A percentile compares a stretch with the other conserved stretches of the same genome.
Conservation (phyloP, 2,888 invertebrate genomes). For the Deroplatys truncata region DNA sequence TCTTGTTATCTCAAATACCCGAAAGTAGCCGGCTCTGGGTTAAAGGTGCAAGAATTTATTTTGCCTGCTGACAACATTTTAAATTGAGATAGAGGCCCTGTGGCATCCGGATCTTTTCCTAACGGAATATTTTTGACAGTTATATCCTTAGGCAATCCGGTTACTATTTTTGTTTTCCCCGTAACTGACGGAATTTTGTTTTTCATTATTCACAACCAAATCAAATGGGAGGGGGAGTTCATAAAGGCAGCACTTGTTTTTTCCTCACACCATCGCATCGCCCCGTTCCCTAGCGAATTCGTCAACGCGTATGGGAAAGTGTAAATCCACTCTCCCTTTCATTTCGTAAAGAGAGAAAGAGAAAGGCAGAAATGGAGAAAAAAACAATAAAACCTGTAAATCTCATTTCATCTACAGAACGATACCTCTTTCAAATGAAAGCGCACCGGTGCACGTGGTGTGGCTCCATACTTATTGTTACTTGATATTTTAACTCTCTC, state of each 20-base stretch:
- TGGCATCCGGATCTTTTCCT: background rate
- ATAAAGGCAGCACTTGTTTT: background rate
- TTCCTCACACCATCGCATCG: background rate
- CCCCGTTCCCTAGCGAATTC: background rate
- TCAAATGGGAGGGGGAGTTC: background rate
- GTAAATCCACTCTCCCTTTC: background rate
- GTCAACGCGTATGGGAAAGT: background rate
- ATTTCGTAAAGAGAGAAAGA: background rate
- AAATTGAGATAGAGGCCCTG: background rate
- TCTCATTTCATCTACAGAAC: background rate
- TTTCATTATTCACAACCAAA: background rate
- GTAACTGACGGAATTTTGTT: background rate
- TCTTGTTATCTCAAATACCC: no score
- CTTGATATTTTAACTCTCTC: slow-evolving; percentile 4
- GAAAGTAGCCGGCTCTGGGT: no score
- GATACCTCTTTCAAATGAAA: background rate
- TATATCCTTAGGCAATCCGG: background rate
- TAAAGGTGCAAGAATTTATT: background rate
- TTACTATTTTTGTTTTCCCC: background rate
- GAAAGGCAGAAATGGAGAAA: background rate
- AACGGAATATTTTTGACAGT: background rate
- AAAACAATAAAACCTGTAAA: background rate
- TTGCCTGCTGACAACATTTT: background rate
- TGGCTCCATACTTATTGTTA: background rate
- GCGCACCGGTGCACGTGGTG: background rate